Evolutionary conservation across 2,113 vertebrate species (phyloP), one percentile per base, ranked within the genome.

Genomic region (Thryonomys swinderianus): DNA sequence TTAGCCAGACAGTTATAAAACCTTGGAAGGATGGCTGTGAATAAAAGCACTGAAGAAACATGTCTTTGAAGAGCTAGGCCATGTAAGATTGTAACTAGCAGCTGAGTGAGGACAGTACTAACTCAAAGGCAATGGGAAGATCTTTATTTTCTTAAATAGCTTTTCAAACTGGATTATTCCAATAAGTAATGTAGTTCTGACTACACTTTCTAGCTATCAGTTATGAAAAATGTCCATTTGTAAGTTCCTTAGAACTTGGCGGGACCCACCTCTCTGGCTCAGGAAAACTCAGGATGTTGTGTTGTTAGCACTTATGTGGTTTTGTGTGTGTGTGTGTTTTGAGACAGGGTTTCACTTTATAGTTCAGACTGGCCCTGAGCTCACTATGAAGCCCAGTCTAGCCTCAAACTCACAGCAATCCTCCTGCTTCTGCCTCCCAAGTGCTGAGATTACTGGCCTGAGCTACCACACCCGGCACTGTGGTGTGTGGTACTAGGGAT

Each of bases 11-110:
- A 53, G n/a, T 87, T 61, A 81, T 78, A 55, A 94, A 79, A 66
- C 66, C 85, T 97, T 95, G 97, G 59, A 79, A 78, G 34, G 61
- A 74, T 66, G 59, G 30, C 78, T 71, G 74, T 30, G 45, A 86
- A 55, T 55, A 34, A 95, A n/a, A 79, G 57, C 73, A 40, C 20
- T 57, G 25, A 80, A 82, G 74, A 87, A 74, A 95, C 92, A 66
- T 45, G 85, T 76, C 37, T 61, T 57, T 84, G 93, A 96, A 91
- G 95, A 84, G 71, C 30, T 3, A 84, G 69, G 42, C 6, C 80
- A 84, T 76, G 30, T 80, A 87, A 71, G 2, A 0, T 69, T 5
- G 69, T 91, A 91, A 95, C 95, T 96, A 90, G 42, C 93, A 91
- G 64, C 69, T 82, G 87, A n/a, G 92, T 93, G 89, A 69, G 93